Base-by-base conservation (phyloP, 2,797 vertebrate genomes). In the Alcedo atthis region DNA sequence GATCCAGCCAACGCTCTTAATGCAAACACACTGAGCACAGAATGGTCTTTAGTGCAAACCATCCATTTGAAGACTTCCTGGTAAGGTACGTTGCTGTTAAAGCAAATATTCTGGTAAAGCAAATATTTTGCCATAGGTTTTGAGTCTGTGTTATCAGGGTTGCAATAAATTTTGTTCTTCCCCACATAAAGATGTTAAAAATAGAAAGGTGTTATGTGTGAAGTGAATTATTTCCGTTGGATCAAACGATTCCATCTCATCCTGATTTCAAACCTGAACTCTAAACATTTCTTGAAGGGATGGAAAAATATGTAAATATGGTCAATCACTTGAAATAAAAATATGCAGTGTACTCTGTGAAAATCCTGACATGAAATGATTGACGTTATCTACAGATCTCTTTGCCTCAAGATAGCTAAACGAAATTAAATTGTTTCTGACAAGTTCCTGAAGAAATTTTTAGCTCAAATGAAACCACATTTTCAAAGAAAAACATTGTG, bases 311-410 rank as follows among this genome's bases (percentile, higher is more conserved):
- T 17, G 68, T 77, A 93, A 95, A 89, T 78, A 78, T 2, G 46
- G 78, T 55, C 37, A 69, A 88, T 20, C 53, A 32, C 42, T 85
- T 76, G 35, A 77, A 87, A 67, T 63, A 69, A 77, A 95, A 93
- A 59, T 55, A 74, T 77, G 70, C 84, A 48, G 63, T 5, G 25
- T 40, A 24, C 1, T 0, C 53, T 94, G 63, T 73, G 61, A 79
- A 93, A 87, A 91, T 71, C 81, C 55, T 84, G 87, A 80, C 64
- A 21, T 28, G 81, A 84, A 91, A 24, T 91, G 87, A 93, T 19
- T 87, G 95, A 89, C 49, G 4, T 88, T 94, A 94, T 95, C 94
- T 84, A 73, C 81, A 21, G 64, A 96, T 93, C 81, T 94, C 81
- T 88, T 81, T 85, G 93, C 94, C 92, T 92, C 51, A 2, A 92